Conservation (phyloP, 2,888 invertebrate genomes). For the Koerneria pararmatus region DNA sequence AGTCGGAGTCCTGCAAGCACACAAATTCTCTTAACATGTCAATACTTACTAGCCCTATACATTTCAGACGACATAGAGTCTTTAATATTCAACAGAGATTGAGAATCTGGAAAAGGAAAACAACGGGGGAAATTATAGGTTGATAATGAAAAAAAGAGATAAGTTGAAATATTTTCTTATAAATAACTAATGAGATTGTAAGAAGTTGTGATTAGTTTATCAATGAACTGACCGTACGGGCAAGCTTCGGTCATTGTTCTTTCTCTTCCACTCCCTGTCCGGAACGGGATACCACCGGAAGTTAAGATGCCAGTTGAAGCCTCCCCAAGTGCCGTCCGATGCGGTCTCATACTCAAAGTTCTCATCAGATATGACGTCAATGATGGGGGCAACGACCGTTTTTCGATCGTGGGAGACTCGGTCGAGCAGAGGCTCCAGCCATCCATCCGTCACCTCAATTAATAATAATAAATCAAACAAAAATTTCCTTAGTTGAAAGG, state of each 20-base stretch:
- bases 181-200: background rate
- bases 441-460: constrained; percentile 86
- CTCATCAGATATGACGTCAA: constrained; percentile 70
- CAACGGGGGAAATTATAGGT: too few relatives aligned
- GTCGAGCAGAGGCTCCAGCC: constrained; percentile 88
- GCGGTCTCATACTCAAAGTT: constrained; percentile 98
- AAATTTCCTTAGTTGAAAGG: too few relatives aligned
- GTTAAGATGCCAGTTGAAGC: constrained; percentile 98
- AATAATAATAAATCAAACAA: too few relatives aligned
- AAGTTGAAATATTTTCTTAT: too few relatives aligned
- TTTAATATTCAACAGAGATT: too few relatives aligned
- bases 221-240: background rate
- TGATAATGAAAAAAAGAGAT: too few relatives aligned
- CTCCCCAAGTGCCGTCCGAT: constrained; percentile 99
- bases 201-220: background rate
- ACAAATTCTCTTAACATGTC: background rate
- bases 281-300: constrained; percentile 87
- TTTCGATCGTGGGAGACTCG: constrained; percentile 81
- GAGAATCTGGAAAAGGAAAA: too few relatives aligned
- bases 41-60: too few relatives aligned
- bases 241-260: too few relatives aligned
- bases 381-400: constrained; percentile 45
- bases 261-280: background rate
- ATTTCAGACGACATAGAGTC: too few relatives aligned
- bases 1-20: constrained; percentile 74